These are phyloP conservation scores for Neodiprion lecontei DNA, from an alignment of 1,140 invertebrate species.

Conservation along the genomic window DNA sequence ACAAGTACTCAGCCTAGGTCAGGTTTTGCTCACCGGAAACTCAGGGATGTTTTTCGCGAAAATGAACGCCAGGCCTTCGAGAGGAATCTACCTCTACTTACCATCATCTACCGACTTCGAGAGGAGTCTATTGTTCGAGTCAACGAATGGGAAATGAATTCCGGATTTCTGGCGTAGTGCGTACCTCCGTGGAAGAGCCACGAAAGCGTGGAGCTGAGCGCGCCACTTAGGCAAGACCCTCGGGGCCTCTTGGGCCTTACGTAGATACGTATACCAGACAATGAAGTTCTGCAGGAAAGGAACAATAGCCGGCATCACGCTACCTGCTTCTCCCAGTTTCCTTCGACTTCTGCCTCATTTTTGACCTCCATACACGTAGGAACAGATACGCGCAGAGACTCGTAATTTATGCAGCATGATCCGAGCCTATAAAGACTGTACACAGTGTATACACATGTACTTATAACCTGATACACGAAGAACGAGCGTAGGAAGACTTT, in stretches of 20 bases:
- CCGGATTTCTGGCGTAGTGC: constrained; percentile 8
- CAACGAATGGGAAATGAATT: constrained; percentile 13
- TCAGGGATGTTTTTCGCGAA: not conserved
- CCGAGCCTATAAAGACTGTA: no score
- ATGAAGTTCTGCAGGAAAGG: constrained; percentile 24
- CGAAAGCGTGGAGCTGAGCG: constrained; percentile 60
- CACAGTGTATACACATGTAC: no score
- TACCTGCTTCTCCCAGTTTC: constrained; percentile 34
- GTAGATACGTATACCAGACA: not conserved
- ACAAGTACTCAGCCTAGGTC: not conserved
- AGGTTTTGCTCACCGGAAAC: not conserved
- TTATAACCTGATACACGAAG: no score
- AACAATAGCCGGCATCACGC: constrained; percentile 59
- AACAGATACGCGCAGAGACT: not conserved
- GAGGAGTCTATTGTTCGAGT: not conserved
- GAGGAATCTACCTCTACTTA: not conserved
- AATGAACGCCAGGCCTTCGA: no score
- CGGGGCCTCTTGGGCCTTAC: constrained; percentile 13
- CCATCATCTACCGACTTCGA: not conserved
- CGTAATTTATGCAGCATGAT: no score
- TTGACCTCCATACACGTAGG: constrained; percentile 35
- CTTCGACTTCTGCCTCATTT: constrained; percentile 35
- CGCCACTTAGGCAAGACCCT: constrained; percentile 53
- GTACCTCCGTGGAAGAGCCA: constrained; percentile 39
- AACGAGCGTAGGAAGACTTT: not conserved